Base-by-base conservation (phyloP, 2,113 vertebrate species). In the Pseudorasbora parva region DNA sequence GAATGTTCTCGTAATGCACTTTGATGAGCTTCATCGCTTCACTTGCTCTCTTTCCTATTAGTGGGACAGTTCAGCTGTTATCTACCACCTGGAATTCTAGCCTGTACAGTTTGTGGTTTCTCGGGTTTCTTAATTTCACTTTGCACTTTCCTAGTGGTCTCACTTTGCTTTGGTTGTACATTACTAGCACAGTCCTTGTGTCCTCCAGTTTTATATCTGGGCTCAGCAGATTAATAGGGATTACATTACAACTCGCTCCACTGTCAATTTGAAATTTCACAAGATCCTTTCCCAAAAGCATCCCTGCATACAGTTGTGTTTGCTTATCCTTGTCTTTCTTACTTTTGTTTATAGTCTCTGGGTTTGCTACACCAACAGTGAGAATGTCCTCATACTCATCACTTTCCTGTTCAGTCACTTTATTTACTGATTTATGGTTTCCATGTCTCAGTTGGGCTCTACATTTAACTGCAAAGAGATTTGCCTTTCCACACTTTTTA, bases 381-480 rank as follows among this genome's bases (percentile, higher is more conserved):
- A 56, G 17, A 7, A 86, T 82, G 8, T 83, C 79, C 33, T 86
- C 59, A 64, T 79, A 82, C 8, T 83, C 69, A 86, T 79, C 78
- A 60, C 68, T 84, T 7, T 72, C 84, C 33, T 21, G 60, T 84
- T 84, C 41, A 60, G 71, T 21, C n/a, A 60, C 33, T 76, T n/a
- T 77, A 12, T 82, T 54, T 2, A 80, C 74, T 19, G 23, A 19
- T 77, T 68, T 82, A n/a, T 41, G 30, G 47, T 43, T 86, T 19
- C 7, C 5, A 19, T 56, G 51, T 56, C 51, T 56, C 17, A 21
- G 5, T 14, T 37, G 76, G 30, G 82, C 56, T 81, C 41, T 85
- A 75, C 84, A 87, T 78, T 73, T 85, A 0, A 8, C 84, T 79
- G 86, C 81, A 81, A 88, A 88, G 8, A 87, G 66, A 69, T 69